Evolutionary conservation across 2,888 invertebrate species (phyloP).

Genomic region (Catocala fraxini): DNA sequence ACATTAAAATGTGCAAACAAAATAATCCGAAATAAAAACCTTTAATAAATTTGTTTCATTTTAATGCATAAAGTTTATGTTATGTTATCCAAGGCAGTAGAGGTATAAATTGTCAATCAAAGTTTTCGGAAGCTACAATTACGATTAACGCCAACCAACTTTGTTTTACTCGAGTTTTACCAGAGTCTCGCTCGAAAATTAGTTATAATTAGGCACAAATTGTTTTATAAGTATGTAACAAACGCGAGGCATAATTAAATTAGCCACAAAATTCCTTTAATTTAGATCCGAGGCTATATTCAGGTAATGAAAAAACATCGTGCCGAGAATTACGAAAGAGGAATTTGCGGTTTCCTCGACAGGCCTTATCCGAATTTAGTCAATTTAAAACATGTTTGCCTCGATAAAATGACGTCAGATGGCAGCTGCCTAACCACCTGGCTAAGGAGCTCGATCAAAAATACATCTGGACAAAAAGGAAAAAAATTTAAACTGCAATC

Average conservation of each 20-base stretch:
- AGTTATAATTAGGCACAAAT: conserved; percentile 33
- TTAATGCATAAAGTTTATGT: too few species aligned
- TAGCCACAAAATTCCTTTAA: conserved; percentile 17
- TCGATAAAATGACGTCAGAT: conserved; percentile 6
- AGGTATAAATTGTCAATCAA: background rate
- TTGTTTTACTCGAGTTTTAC: conserved; percentile 15
- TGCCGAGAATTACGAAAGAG: background rate
- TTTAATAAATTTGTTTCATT: too few species aligned
- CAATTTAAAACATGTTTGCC: background rate
- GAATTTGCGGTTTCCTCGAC: background rate
- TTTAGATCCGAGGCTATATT: conserved; percentile 13
- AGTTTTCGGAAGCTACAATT: conserved; percentile 19
- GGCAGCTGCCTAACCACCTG: conserved; percentile 39
- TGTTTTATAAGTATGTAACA: conserved; percentile 21
- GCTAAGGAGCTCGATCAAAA: conserved; percentile 20
- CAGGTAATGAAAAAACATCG: conserved; percentile 16
- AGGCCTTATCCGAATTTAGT: conserved; percentile 2
- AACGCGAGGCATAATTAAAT: conserved; percentile 23
- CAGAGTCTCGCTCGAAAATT: conserved; percentile 22
- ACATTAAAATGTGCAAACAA: too few species aligned
- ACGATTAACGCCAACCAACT: conserved; percentile 3
- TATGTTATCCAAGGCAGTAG: too few species aligned
- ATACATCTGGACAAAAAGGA: conserved; percentile 5
- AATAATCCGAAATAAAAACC: too few species aligned
- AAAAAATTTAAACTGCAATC: conserved; percentile 9